phyloP scores from a whole-genome alignment of 2,888 invertebrate genomes.

The Drosophila maculinotata region DNA sequence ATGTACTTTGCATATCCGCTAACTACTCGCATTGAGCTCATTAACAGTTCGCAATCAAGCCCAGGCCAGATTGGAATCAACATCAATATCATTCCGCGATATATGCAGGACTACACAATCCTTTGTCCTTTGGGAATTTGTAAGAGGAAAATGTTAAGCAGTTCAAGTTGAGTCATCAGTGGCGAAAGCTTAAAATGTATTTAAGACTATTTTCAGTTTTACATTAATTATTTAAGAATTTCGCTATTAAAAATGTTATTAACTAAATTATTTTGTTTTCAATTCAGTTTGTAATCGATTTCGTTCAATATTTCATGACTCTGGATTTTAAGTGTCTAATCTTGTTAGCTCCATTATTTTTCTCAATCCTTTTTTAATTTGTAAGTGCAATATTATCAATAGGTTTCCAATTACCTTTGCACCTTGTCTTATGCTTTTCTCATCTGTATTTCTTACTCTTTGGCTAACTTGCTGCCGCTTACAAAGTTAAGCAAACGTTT shows the following conservation, averaged over 20 bases:
- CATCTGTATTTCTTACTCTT: too few relatives aligned
- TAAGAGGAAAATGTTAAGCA: background rate
- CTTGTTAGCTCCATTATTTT: too few relatives aligned
- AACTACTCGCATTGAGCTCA: constrained; percentile 71
- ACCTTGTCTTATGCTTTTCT: background rate
- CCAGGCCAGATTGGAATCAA: constrained; percentile 29
- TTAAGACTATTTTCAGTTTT: too few relatives aligned
- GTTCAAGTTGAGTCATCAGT: background rate
- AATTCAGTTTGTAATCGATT: too few relatives aligned
- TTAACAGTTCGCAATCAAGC: constrained; percentile 68
- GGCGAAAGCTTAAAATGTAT: background rate
- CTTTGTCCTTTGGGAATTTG: constrained; percentile 5
- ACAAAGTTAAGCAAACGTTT: constrained; percentile 2
- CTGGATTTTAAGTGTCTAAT: too few relatives aligned
- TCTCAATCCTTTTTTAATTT: too few relatives aligned
- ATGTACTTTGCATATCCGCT: constrained; percentile 71
- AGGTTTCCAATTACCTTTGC: background rate
- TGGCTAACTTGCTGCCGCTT: background rate
- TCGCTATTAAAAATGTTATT: too few relatives aligned
- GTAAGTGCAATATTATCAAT: background rate
- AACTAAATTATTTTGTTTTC: too few relatives aligned
- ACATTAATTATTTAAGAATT: background rate
- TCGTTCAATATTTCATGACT: too few relatives aligned
- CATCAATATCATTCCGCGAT: constrained; percentile 35
- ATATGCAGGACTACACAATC: too few relatives aligned